Conservation (phyloP, 2,888 invertebrate species). For the Orchestes rusci region DNA sequence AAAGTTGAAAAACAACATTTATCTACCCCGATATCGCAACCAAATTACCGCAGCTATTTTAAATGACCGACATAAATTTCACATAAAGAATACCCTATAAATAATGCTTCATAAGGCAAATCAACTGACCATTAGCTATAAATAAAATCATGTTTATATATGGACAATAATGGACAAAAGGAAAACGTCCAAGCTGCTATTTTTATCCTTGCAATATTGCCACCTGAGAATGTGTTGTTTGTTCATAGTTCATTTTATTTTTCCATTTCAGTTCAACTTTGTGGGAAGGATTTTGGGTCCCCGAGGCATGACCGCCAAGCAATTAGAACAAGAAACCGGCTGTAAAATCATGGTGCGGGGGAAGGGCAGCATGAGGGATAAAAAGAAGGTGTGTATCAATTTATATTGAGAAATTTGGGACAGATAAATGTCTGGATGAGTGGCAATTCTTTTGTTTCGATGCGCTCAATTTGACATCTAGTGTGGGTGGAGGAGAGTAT, state of each 20-base stretch:
- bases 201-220: slow-evolving; percentile 4
- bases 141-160: slow-evolving; percentile 1
- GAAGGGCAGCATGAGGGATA: slow-evolving; percentile 98
- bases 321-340: slow-evolving; percentile 98
- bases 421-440: too few species aligned
- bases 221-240: slow-evolving; percentile 9
- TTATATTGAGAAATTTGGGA: slow-evolving; percentile 11
- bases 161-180: neutral
- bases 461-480: neutral
- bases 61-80: slow-evolving; percentile 2
- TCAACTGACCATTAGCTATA: slow-evolving; percentile 3
- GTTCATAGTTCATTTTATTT: slow-evolving; percentile 23
- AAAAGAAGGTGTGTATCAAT: slow-evolving; percentile 82
- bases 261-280: slow-evolving; percentile 98
- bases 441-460: slow-evolving; percentile 2
- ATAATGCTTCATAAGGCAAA: slow-evolving; percentile 13
- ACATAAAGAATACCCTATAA: slow-evolving; percentile 12
- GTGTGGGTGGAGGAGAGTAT: neutral
- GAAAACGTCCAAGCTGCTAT: neutral
- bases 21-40: too few species aligned
- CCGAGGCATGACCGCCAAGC: slow-evolving; percentile 99
- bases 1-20: too few species aligned
- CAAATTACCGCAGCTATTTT: too few species aligned
- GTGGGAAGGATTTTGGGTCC: slow-evolving; percentile 99
- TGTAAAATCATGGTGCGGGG: slow-evolving; percentile 99